Evolutionary conservation across 2,113 vertebrate genomes (phyloP), one percentile per base, ranked within the genome.

Genomic region (Stegostoma tigrinum): DNA sequence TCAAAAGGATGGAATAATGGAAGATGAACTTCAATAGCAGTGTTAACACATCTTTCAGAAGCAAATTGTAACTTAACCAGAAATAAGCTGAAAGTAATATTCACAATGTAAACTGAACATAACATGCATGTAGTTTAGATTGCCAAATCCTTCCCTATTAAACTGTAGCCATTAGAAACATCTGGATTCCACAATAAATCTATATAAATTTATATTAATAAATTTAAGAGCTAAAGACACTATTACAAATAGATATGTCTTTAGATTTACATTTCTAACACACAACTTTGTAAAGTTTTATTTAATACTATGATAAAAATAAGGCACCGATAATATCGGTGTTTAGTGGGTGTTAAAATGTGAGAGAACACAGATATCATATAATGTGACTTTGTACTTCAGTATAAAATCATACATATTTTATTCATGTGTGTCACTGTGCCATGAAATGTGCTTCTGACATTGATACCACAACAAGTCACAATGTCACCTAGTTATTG

Each of bases 281-380:
- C 67, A 70, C 94, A 75, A 68, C 70, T 34, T 95, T 95, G 94
- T 72, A 95, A 95, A 95, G 94, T 72, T 94, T 94, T 94, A 42
- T 94, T 75, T 72, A 72, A 24, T 48, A 95, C 45, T 52, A 72
- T 72, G 67, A 95, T 95, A 95, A 95, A 95, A 95, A 95, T 95
- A 95, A 95, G 94, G 94, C 94, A 95, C 94, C 94, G 94, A 95
- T 72, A 72, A 72, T 24, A 95, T 95, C 94, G 94, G 94, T 95
- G 94, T 95, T 95, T 95, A 52, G 94, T 72, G 48, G 94, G 94
- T 45, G 72, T 95, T 95, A 95, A 95, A 95, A 95, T 72, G 68
- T 95, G 94, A 95, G 68, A 95, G 94, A 72, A 95, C 94, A 95
- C 94, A 95, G 66, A 67, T 23, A 52, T 72, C 15, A 48, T 95